Evolutionary conservation across 2,888 invertebrate genomes (phyloP).

Genomic region (Lordiphosa andalusiaca): DNA sequence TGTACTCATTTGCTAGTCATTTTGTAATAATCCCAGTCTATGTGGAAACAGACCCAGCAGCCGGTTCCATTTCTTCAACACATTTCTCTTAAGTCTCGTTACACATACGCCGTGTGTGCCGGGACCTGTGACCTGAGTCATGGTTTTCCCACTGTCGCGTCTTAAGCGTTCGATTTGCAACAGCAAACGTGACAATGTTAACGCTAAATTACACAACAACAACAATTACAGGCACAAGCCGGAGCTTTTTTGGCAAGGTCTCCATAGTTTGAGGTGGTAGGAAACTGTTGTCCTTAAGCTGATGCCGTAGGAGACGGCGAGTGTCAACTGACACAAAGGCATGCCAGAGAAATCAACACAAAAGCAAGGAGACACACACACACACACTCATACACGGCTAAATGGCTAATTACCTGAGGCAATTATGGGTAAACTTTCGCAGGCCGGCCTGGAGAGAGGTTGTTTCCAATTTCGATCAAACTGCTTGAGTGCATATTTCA

Average conservation of each 20-base stretch:
- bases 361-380: no score
- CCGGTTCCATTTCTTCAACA: slow-evolving; percentile 52
- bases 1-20: slow-evolving; percentile 27
- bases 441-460: no score
- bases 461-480: no score
- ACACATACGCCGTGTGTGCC: slow-evolving; percentile 45
- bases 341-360: slow-evolving; percentile 2
- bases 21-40: slow-evolving; percentile 45
- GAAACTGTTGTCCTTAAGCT: neutral
- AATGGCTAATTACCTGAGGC: slow-evolving; percentile 26
- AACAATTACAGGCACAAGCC: slow-evolving; percentile 1
- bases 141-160: slow-evolving; percentile 30
- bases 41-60: slow-evolving; percentile 5
- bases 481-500: no score
- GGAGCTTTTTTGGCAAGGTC: neutral
- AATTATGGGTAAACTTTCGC: slow-evolving; percentile 19
- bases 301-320: slow-evolving; percentile 6
- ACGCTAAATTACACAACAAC: slow-evolving; percentile 26
- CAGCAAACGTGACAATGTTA: slow-evolving; percentile 58
- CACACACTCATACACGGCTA: neutral
- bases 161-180: slow-evolving; percentile 37
- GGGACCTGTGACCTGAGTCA: slow-evolving; percentile 1
- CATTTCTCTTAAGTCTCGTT: slow-evolving; percentile 21
- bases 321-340: slow-evolving; percentile 6
- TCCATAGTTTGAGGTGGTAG: neutral